phyloP scores from a whole-genome alignment of 2,113 vertebrate species.

The Ptyas mucosa region DNA sequence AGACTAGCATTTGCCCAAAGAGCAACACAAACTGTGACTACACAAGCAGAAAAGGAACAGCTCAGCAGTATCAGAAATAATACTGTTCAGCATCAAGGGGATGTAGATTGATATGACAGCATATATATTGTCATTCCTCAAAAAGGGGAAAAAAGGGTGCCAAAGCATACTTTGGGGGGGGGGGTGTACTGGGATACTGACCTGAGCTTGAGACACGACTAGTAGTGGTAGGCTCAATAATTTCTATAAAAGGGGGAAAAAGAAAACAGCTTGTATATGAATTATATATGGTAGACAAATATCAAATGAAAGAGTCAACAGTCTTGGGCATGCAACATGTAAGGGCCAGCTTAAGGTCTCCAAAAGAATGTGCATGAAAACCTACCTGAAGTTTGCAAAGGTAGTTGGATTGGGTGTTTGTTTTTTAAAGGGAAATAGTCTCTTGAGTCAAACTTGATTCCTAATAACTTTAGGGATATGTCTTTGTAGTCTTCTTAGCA shows the following conservation, averaged over 20 bases:
- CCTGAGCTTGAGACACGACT: slow-evolving; percentile 98
- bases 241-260: slow-evolving; percentile 90
- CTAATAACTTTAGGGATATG: background rate
- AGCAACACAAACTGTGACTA: slow-evolving; percentile 48
- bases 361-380: background rate
- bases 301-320: slow-evolving; percentile 76
- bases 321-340: slow-evolving; percentile 67
- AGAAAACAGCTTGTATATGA: slow-evolving; percentile 90
- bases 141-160: slow-evolving; percentile 58
- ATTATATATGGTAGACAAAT: slow-evolving; percentile 84
- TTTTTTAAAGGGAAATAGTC: background rate
- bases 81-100: slow-evolving; percentile 6
- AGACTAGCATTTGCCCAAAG: slow-evolving; percentile 37
- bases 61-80: slow-evolving; percentile 45
- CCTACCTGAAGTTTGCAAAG: background rate
- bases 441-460: background rate
- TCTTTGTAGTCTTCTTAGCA: background rate
- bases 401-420: background rate
- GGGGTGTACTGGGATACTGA: slow-evolving; percentile 92
- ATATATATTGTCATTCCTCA: slow-evolving; percentile 16
- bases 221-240: slow-evolving; percentile 98
- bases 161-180: slow-evolving; percentile 73
- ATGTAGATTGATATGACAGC: slow-evolving; percentile 22
- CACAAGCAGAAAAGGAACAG: slow-evolving; percentile 65
- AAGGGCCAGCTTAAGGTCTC: background rate